phyloP scores from a whole-genome alignment of 1,140 invertebrate species.

The Leptestheria dahalacensis region DNA sequence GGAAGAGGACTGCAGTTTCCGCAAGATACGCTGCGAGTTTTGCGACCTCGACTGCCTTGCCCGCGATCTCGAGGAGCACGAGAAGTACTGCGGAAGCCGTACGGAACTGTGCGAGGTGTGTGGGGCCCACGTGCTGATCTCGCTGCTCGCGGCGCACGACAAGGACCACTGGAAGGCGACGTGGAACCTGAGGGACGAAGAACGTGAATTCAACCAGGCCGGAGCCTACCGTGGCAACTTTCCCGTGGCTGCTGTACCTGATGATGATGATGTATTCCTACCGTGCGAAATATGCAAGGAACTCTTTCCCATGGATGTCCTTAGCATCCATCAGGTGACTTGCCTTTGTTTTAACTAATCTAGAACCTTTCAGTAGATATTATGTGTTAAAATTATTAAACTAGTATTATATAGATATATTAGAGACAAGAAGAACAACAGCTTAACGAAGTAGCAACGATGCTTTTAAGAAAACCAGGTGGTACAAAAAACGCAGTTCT shows the following conservation, averaged over 20 bases:
- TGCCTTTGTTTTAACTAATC: too few species aligned
- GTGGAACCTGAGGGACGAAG: neutral
- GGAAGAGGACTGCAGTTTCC: constrained; percentile 26
- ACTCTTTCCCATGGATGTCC: neutral
- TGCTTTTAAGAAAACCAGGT: too few species aligned
- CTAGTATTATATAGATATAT: too few species aligned
- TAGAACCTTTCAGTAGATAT: too few species aligned
- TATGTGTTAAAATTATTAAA: too few species aligned
- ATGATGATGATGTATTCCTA: constrained; percentile 43
- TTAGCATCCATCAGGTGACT: neutral
- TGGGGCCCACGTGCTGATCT: constrained; percentile 6
- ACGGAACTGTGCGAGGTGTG: constrained; percentile 47
- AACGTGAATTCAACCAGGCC: too few species aligned
- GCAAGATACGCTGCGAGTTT: constrained; percentile 35
- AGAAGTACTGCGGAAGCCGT: constrained; percentile 46
- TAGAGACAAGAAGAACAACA: too few species aligned
- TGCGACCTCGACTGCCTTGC: constrained; percentile 44
- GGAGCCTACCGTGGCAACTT: too few species aligned
- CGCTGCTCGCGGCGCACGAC: neutral
- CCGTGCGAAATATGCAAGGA: constrained; percentile 26
- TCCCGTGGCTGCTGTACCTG: constrained; percentile 42
- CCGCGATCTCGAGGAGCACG: constrained; percentile 38
- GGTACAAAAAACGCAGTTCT: too few species aligned
- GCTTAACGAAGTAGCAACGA: too few species aligned
- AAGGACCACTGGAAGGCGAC: neutral